Percentiles rank a stretch among this genome's conserved stretches.
Conservation (phyloP, 2,113 vertebrate genomes). For the Galemys pyrenaicus region DNA sequence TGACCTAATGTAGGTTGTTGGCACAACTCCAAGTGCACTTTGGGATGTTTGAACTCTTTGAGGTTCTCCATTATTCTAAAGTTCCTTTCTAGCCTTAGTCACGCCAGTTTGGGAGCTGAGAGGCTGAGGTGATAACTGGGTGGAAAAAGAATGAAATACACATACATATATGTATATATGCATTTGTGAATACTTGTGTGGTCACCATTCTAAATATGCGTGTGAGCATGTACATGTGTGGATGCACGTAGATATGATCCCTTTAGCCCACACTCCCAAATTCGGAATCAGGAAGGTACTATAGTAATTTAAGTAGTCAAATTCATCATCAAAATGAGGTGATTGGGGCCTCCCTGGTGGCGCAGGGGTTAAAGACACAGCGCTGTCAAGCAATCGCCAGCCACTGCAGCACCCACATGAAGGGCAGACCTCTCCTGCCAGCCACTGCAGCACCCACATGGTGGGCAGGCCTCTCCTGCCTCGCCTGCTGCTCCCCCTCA, state of each 20-base stretch:
- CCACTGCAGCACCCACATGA: too few relatives aligned
- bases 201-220: background rate
- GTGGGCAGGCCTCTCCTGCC: too few relatives aligned
- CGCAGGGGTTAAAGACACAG: too few relatives aligned
- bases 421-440: too few relatives aligned
- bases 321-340: constrained; percentile 49
- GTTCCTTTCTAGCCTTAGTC: constrained; percentile 13
- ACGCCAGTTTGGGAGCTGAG: constrained; percentile 7
- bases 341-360: too few relatives aligned
- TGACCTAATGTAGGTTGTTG: constrained; percentile 11
- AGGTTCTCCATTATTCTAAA: constrained; percentile 12
- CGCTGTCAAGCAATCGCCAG: too few relatives aligned
- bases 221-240: background rate
- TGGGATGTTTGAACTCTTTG: background rate
- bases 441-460: too few relatives aligned
- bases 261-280: background rate
- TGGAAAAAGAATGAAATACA: background rate
- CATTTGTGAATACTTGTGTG: background rate
- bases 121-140: background rate
- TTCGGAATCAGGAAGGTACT: constrained; percentile 42
- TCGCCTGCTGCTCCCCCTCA: too few relatives aligned
- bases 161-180: background rate
- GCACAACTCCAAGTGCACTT: background rate
- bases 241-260: background rate
- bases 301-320: constrained; percentile 48